These are phyloP conservation scores for Microcebus murinus DNA, from an alignment of 2,113 vertebrate genomes.

Conservation along the genomic window DNA sequence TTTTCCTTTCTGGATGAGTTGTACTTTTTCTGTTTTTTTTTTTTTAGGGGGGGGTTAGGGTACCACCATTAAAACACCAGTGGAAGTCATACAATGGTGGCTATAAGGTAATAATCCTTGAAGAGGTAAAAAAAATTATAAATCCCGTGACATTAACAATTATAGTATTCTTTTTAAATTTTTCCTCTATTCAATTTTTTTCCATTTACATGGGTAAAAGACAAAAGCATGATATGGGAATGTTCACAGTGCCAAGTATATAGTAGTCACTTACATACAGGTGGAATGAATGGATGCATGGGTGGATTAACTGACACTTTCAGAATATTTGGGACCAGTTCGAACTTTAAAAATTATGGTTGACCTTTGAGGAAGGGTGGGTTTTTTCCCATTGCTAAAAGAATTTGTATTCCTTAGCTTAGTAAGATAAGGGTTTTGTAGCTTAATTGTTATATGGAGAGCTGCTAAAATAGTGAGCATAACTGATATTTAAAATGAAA, in stretches of 20 bases:
- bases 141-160: background rate
- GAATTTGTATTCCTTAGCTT: slow-evolving; percentile 1
- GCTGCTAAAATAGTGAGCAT: background rate
- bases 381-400: background rate
- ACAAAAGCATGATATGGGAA: background rate
- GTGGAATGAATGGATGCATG: background rate
- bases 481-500: background rate
- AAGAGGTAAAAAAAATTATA: background rate
- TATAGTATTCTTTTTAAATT: background rate
- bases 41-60: background rate
- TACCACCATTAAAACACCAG: background rate
- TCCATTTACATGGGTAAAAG: background rate
- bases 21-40: background rate
- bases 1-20: background rate
- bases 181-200: background rate
- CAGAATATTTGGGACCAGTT: background rate
- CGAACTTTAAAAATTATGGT: background rate
- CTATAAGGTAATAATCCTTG: background rate
- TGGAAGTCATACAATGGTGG: background rate
- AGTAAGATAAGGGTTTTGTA: slow-evolving; percentile 1
- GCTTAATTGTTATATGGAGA: background rate
- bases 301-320: background rate
- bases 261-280: background rate
- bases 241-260: background rate
- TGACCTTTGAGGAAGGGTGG: slow-evolving; percentile 8